A percentile compares a stretch with the other conserved stretches of the same genome.
Conservation (phyloP, 2,888 invertebrate species). For the Hybos culiciformis region DNA sequence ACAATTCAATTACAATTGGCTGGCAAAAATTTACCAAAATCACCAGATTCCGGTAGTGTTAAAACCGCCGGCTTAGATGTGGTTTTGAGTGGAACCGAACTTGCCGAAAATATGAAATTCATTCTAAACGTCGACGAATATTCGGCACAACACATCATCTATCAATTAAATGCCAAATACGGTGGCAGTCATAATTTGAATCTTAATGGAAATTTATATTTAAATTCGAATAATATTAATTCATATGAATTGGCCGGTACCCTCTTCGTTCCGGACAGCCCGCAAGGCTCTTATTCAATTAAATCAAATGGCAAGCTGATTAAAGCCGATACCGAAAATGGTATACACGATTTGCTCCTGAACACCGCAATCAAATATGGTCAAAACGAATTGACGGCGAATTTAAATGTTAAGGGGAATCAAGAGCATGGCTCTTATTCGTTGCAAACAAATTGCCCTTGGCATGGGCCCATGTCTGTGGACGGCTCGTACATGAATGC, state of each 20-base stretch:
- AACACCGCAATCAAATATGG: slow-evolving; percentile 18
- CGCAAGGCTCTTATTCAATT: slow-evolving; percentile 34
- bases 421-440: slow-evolving; percentile 17
- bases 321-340: slow-evolving; percentile 20
- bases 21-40: slow-evolving; percentile 18
- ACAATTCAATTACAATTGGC: slow-evolving; percentile 21
- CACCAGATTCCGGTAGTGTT: no score
- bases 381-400: slow-evolving; percentile 16
- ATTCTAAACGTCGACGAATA: slow-evolving; percentile 24
- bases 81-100: slow-evolving; percentile 27
- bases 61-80: no score
- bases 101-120: slow-evolving; percentile 27
- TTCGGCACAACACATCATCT: slow-evolving; percentile 25
- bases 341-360: slow-evolving; percentile 18
- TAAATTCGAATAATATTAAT: no score
- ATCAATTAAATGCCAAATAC: slow-evolving; percentile 36
- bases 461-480: slow-evolving; percentile 10
- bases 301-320: slow-evolving; percentile 30
- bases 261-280: slow-evolving; percentile 45
- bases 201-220: slow-evolving; percentile 34
- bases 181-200: slow-evolving; percentile 36
- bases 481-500: no score
- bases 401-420: slow-evolving; percentile 19
- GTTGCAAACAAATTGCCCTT: background rate
- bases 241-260: no score